Percentiles rank a stretch among this genome's conserved stretches.
Conservation (phyloP, 2,797 vertebrate genomes). For the Champsocephalus gunnari region DNA sequence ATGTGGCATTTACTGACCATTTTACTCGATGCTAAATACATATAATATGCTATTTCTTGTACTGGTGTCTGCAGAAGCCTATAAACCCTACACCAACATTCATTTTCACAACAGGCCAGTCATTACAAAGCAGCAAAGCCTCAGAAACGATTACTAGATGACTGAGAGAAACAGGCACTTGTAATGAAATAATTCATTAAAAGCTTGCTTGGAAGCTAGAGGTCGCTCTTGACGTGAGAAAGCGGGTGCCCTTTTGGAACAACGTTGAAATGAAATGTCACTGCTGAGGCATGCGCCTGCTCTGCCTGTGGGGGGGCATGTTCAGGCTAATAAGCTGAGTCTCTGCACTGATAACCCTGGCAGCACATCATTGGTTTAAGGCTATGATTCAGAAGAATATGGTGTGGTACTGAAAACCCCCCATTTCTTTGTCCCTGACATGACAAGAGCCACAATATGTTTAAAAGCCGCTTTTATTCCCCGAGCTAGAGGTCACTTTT, state of each 20-base stretch:
- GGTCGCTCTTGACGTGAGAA: conserved; percentile 42
- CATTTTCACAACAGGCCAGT: not conserved
- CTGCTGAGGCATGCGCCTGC: conserved; percentile 63
- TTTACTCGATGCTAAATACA: not conserved
- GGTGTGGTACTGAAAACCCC: conserved; percentile 38
- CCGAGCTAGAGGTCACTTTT: conserved; percentile 40
- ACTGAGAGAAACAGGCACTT: not conserved
- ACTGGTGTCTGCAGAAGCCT: not conserved
- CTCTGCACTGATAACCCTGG: conserved; percentile 67
- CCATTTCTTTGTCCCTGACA: conserved; percentile 51
- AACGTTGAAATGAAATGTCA: conserved; percentile 62
- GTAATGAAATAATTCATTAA: conserved; percentile 1
- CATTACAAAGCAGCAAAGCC: not conserved
- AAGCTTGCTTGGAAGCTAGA: conserved; percentile 34
- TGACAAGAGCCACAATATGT: conserved; percentile 39
- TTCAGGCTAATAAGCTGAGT: conserved; percentile 64
- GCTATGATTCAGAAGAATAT: conserved; percentile 54
- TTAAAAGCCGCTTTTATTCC: conserved; percentile 30
- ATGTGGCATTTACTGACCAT: not conserved
- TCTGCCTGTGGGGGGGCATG: conserved; percentile 61
- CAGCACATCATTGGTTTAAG: conserved; percentile 60
- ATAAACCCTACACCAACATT: not conserved
- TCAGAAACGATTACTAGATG: conserved; percentile 1
- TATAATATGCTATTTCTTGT: not conserved
- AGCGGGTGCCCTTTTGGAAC: conserved; percentile 45